phyloP scores from a whole-genome alignment of 2,113 vertebrate species.

The Anarrhichthys ocellatus region DNA sequence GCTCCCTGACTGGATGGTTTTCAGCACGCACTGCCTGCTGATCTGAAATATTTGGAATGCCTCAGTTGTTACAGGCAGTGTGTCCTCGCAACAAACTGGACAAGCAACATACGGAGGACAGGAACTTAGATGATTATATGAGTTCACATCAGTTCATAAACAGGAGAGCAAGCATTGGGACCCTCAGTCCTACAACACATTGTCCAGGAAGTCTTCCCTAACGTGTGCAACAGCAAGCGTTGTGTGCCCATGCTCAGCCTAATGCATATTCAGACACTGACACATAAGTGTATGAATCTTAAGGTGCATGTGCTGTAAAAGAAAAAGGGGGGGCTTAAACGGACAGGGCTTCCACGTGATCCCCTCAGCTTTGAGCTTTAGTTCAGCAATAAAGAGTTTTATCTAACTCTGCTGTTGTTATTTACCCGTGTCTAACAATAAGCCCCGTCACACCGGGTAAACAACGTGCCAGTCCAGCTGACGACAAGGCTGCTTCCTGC shows the following conservation, averaged over 20 bases:
- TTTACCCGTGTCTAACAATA: background rate
- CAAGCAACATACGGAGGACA: slow-evolving; percentile 12
- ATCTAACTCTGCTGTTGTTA: background rate
- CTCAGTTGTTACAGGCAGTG: slow-evolving; percentile 17
- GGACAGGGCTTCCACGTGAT: too few relatives aligned
- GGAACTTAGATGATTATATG: background rate
- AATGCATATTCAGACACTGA: background rate
- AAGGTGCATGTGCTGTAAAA: background rate
- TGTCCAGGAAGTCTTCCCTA: slow-evolving; percentile 17
- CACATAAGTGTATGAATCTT: background rate
- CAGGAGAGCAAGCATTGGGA: background rate
- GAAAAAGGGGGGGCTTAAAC: background rate
- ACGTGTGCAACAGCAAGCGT: slow-evolving; percentile 2
- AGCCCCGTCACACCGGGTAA: too few relatives aligned
- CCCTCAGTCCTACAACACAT: background rate
- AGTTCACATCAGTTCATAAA: slow-evolving; percentile 9
- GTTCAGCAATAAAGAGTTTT: background rate
- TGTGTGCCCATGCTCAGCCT: background rate
- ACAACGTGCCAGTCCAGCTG: background rate
- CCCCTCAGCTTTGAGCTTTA: background rate
- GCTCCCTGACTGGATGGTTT: slow-evolving; percentile 47
- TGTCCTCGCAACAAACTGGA: slow-evolving; percentile 23
- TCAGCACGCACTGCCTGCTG: slow-evolving; percentile 46
- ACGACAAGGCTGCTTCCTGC: background rate
- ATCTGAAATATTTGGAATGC: slow-evolving; percentile 57